These are phyloP conservation scores for Conger conger DNA, from an alignment of 2,113 vertebrate species.

Conservation along the genomic window DNA sequence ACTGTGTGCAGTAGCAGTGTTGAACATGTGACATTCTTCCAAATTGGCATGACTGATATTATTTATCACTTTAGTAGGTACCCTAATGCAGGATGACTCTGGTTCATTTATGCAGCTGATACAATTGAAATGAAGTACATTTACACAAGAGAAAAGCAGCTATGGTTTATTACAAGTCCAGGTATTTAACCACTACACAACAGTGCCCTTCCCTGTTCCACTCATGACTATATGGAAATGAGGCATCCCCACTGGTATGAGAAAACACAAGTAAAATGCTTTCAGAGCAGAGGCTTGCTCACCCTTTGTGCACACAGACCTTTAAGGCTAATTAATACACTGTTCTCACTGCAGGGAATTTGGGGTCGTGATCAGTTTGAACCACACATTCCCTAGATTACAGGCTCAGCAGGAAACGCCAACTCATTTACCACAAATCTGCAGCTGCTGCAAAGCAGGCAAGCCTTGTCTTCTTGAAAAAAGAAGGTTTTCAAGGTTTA, in stretches of 20 bases:
- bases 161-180: neutral
- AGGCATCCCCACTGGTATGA: constrained; percentile 14
- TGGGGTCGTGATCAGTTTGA: neutral
- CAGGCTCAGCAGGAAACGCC: neutral
- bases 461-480: neutral
- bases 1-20: neutral
- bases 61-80: neutral
- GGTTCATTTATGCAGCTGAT: neutral
- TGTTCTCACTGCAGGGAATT: neutral
- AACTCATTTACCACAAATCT: neutral
- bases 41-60: constrained; percentile 3
- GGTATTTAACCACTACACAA: neutral
- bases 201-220: neutral
- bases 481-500: neutral
- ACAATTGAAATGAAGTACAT: neutral
- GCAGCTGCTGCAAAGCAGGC: neutral
- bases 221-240: neutral
- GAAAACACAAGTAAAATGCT: neutral
- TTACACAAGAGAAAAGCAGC: neutral
- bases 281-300: neutral
- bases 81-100: neutral
- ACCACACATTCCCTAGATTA: neutral
- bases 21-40: constrained; percentile 20
- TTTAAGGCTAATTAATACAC: constrained; percentile 1
- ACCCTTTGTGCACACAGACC: neutral